Conservation (phyloP, 2,797 vertebrate species). For the Megaceryle alcyon region DNA sequence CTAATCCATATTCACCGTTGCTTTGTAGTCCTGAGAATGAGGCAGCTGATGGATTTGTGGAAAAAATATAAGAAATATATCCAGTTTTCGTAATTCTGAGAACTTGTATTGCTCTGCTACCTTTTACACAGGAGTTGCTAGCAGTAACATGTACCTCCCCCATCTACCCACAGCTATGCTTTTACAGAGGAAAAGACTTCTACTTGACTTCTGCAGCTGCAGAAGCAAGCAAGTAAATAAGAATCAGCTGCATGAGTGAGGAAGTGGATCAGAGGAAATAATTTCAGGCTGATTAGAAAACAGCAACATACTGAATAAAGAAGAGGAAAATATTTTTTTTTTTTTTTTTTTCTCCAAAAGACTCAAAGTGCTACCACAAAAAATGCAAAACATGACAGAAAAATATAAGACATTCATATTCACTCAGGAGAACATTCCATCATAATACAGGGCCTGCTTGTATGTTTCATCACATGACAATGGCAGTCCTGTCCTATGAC, state of each 20-base stretch:
- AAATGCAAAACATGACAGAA: background rate
- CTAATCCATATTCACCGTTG: background rate
- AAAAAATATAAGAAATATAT: background rate
- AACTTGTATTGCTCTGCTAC: background rate
- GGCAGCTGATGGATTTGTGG: background rate
- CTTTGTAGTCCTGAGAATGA: background rate
- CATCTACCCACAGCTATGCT: background rate
- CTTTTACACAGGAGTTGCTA: background rate
- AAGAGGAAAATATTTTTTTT: background rate
- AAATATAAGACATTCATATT: background rate
- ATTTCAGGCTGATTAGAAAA: background rate
- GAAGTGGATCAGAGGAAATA: slow-evolving; percentile 19
- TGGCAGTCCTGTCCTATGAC: background rate
- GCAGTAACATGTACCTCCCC: background rate
- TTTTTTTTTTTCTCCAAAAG: background rate
- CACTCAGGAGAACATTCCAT: background rate
- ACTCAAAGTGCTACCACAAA: background rate
- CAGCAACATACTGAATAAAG: background rate
- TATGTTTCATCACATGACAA: background rate
- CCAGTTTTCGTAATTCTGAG: background rate
- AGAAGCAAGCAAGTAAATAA: background rate
- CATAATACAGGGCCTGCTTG: background rate
- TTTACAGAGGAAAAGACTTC: background rate
- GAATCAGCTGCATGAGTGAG: background rate
- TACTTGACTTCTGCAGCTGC: slow-evolving; percentile 38